Evolutionary conservation across 2,113 vertebrate species (phyloP).

Genomic region (Misgurnus anguillicaudatus): DNA sequence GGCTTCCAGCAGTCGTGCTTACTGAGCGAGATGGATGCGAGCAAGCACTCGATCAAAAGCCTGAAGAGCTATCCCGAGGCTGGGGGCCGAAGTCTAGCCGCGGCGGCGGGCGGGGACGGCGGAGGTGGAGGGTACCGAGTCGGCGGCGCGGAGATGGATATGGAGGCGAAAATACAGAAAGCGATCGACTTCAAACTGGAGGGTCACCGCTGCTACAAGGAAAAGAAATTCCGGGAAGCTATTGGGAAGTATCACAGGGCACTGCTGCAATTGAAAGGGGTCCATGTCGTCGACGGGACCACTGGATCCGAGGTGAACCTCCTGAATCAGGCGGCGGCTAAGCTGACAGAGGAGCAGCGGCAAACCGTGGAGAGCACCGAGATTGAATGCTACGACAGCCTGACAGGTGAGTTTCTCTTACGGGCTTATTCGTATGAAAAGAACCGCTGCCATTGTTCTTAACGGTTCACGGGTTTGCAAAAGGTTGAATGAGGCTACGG

Average conservation of each 20-base stretch:
- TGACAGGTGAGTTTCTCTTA: conserved; percentile 79
- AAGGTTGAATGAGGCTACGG: not conserved
- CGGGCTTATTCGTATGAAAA: not conserved
- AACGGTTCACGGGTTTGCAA: not conserved
- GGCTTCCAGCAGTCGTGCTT: conserved; percentile 70
- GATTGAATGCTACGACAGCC: conserved; percentile 91
- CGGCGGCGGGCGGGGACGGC: conserved; percentile 71
- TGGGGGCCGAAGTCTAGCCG: conserved; percentile 78
- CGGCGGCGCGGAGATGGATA: conserved; percentile 74
- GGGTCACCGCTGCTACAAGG: conserved; percentile 89
- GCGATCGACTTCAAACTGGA: conserved; percentile 88
- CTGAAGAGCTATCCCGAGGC: conserved; percentile 77
- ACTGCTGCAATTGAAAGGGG: conserved; percentile 88
- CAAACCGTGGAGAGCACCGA: conserved; percentile 86
- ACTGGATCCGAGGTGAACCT: conserved; percentile 75
- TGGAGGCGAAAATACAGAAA: conserved; percentile 85
- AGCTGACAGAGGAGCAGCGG: conserved; percentile 85
- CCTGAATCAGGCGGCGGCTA: conserved; percentile 68
- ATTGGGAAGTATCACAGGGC: conserved; percentile 92
- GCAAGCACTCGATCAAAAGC: conserved; percentile 74
- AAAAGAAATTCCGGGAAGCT: conserved; percentile 92
- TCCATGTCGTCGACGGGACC: conserved; percentile 77
- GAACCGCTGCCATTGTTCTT: conserved; percentile 22
- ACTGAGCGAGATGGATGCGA: conserved; percentile 79
- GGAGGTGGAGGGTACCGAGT: conserved; percentile 60